Percentiles rank a stretch among this genome's conserved stretches.
These are phyloP conservation scores for Eidolon helvum DNA, from an alignment of 2,113 vertebrate genomes.

Conservation along the genomic window DNA sequence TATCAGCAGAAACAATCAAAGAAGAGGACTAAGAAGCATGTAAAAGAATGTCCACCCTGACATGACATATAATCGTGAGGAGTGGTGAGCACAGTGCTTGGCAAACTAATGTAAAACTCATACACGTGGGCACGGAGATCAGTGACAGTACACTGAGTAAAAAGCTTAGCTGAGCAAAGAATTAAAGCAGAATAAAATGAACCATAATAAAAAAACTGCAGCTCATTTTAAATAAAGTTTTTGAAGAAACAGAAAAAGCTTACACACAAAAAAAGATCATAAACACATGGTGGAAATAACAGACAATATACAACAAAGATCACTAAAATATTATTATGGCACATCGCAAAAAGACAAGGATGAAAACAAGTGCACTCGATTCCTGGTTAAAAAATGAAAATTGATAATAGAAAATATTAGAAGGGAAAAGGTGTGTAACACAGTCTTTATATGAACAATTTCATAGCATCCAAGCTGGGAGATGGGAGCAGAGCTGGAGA, in stretches of 20 bases:
- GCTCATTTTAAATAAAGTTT: neutral
- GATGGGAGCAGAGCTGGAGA: neutral
- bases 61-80: accelerated
- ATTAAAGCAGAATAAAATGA: neutral
- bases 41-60: too few relatives aligned
- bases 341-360: neutral
- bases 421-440: neutral
- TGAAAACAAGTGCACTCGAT: neutral
- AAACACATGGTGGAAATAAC: neutral
- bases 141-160: neutral
- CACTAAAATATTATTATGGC: neutral
- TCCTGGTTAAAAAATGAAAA: neutral
- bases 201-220: neutral
- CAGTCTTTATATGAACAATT: neutral
- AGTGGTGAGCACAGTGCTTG: neutral
- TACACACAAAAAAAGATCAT: neutral
- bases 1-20: neutral
- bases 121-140: too few relatives aligned
- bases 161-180: neutral
- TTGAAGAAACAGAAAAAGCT: constrained; percentile 1
- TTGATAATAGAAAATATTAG: neutral
- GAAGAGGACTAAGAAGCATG: neutral
- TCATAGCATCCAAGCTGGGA: neutral
- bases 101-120: neutral
- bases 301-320: neutral